Evolutionary conservation across 1,140 invertebrate species (phyloP).

Genomic region (Drosophila subobscura): DNA sequence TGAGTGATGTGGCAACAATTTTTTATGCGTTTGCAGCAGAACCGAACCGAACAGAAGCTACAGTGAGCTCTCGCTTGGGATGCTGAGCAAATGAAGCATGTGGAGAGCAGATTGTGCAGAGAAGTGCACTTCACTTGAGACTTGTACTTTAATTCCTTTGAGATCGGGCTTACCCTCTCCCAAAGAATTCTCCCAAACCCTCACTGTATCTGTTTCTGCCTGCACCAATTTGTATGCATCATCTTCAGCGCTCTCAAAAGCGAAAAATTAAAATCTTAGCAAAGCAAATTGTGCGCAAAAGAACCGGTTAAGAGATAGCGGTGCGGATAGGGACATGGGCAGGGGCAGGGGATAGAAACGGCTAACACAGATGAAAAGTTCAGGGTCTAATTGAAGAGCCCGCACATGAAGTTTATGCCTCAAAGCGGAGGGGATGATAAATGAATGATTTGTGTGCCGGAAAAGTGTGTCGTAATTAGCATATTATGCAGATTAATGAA

Average conservation of each 20-base stretch:
- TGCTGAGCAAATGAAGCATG: slow-evolving; percentile 7
- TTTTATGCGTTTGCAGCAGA: slow-evolving; percentile 44
- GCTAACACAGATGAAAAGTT: slow-evolving; percentile 37
- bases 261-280: slow-evolving; percentile 56
- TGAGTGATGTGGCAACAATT: slow-evolving; percentile 60
- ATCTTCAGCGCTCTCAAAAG: slow-evolving; percentile 26
- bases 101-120: background rate
- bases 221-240: slow-evolving; percentile 51
- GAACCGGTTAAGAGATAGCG: background rate
- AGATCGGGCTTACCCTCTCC: too few relatives aligned
- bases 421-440: slow-evolving; percentile 39
- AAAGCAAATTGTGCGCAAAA: slow-evolving; percentile 57
- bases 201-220: slow-evolving; percentile 35
- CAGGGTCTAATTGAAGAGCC: slow-evolving; percentile 51
- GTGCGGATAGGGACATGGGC: background rate
- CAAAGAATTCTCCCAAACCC: background rate
- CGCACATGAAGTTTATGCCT: slow-evolving; percentile 26
- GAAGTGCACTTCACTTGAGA: too few relatives aligned
- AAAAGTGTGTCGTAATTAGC: slow-evolving; percentile 67
- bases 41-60: slow-evolving; percentile 20
- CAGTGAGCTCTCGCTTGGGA: slow-evolving; percentile 22
- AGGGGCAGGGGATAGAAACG: slow-evolving; percentile 21
- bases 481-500: slow-evolving; percentile 66
- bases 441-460: slow-evolving; percentile 68
- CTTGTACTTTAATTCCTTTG: too few relatives aligned